Evolutionary conservation across 2,113 vertebrate species (phyloP).

Genomic region (Cyanoliseus patagonus): DNA sequence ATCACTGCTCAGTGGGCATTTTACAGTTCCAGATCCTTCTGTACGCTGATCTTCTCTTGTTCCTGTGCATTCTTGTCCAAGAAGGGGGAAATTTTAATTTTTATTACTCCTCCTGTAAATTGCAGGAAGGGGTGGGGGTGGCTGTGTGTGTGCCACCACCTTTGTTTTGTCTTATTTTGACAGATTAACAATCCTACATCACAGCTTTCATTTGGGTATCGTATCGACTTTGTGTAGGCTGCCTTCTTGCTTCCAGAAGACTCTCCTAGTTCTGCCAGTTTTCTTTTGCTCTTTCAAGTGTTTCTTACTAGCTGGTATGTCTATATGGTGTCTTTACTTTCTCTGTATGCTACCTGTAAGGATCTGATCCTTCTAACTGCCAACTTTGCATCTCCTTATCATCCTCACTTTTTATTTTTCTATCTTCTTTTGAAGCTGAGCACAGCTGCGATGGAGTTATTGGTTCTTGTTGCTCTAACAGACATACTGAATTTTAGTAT

Average conservation of each 20-base stretch:
- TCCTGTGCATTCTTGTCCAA: neutral
- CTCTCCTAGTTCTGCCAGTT: neutral
- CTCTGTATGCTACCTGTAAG: neutral
- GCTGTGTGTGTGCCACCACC: neutral
- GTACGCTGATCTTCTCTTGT: neutral
- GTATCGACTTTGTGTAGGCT: neutral
- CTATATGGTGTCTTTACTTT: neutral
- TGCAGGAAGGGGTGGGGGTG: rapidly evolving
- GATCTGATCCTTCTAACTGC: neutral
- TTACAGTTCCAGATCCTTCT: neutral
- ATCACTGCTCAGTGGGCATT: neutral
- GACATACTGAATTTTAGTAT: neutral
- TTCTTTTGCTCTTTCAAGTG: neutral
- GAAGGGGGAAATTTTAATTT: neutral
- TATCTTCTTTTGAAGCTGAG: neutral
- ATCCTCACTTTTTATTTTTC: neutral
- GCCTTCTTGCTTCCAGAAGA: neutral
- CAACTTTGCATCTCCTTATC: neutral
- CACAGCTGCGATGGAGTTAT: neutral
- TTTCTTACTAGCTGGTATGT: neutral
- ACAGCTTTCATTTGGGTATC: neutral
- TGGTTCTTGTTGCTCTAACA: neutral
- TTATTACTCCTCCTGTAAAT: neutral
- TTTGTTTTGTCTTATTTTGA: neutral
- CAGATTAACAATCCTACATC: neutral